Percentiles rank a stretch among this genome's conserved stretches.
phyloP scores from a whole-genome alignment of 2,797 vertebrate species.

The Oreortyx pictus region DNA sequence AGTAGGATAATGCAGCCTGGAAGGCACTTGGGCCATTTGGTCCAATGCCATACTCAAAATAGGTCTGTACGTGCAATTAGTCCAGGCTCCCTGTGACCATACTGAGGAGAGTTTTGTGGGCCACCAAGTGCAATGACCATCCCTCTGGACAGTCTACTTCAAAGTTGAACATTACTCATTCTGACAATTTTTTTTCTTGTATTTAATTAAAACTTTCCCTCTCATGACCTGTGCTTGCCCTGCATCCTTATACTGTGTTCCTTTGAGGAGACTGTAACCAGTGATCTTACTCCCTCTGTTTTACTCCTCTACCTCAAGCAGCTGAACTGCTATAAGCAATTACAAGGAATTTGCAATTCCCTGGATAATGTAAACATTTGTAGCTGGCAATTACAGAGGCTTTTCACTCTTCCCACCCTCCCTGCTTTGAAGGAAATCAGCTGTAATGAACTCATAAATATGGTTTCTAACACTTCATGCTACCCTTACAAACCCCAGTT shows the following conservation, averaged over 20 bases:
- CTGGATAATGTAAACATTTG: conserved; percentile 11
- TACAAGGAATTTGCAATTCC: conserved; percentile 29
- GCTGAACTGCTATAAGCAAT: conserved; percentile 8
- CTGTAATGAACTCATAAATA: background rate
- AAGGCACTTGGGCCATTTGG: background rate
- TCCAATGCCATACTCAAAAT: background rate
- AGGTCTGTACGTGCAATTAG: background rate
- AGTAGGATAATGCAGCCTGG: background rate
- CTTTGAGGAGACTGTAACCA: background rate
- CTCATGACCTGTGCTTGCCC: background rate
- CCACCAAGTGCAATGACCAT: background rate
- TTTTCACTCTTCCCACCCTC: conserved; percentile 27
- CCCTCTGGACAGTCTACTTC: background rate
- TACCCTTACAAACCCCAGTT: background rate
- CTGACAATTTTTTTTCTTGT: background rate
- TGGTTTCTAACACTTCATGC: background rate
- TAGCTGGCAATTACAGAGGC: background rate
- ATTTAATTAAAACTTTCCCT: background rate
- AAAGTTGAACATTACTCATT: background rate
- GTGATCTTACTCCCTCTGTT: background rate
- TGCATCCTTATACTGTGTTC: background rate
- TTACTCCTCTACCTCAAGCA: background rate
- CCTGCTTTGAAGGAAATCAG: background rate
- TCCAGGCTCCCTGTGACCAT: background rate
- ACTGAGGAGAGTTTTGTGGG: background rate